Percentiles rank a stretch among this genome's conserved stretches.
These are phyloP conservation scores for Temnothorax nylanderi DNA, from an alignment of 1,140 invertebrate species.

Conservation along the genomic window DNA sequence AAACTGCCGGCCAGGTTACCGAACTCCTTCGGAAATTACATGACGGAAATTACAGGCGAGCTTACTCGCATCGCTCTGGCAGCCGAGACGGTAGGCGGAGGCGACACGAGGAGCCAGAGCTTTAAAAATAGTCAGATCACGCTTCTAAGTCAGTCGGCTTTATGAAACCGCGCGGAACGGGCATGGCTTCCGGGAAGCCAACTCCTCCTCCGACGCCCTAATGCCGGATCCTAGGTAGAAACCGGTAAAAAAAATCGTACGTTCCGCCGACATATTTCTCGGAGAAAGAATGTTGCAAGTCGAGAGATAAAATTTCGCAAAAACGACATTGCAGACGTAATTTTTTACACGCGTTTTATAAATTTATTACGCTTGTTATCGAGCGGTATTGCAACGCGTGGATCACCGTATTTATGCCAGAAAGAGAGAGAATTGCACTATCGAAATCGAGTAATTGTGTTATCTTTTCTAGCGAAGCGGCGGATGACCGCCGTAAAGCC, in stretches of 20 bases:
- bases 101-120: conserved; percentile 2
- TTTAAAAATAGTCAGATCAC: conserved; percentile 65
- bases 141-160: conserved; percentile 56
- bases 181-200: conserved; percentile 61
- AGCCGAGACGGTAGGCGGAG: not conserved
- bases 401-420: not conserved
- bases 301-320: not conserved
- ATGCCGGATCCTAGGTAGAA: not conserved
- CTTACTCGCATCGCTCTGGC: conserved; percentile 26
- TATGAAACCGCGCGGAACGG: conserved; percentile 48
- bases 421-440: not conserved
- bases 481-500: conserved; percentile 7
- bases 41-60: conserved; percentile 53
- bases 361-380: conserved; percentile 1
- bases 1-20: conserved; percentile 57
- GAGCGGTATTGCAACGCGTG: not conserved
- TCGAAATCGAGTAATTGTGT: conserved; percentile 41
- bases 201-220: not conserved
- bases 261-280: not conserved
- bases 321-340: not conserved
- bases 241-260: not conserved
- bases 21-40: conserved; percentile 59
- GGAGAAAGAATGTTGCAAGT: not conserved
- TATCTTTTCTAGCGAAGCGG: not conserved
- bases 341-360: not conserved